Evolutionary conservation across 2,888 invertebrate species (phyloP).

Genomic region (Drosophila picticornis): DNA sequence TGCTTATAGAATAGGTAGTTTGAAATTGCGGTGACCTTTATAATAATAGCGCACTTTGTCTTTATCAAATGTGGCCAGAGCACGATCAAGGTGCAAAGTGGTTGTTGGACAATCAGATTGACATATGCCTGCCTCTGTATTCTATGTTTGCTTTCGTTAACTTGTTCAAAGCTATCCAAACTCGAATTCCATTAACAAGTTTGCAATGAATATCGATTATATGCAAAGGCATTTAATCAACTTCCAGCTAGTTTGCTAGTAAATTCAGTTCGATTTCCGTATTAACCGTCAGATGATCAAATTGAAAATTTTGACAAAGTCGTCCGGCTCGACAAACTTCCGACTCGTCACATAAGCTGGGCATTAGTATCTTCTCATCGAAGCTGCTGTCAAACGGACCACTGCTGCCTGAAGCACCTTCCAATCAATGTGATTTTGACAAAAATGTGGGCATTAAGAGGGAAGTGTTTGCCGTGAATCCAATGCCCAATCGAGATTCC

Average conservation of each 20-base stretch:
- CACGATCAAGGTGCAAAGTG: background rate
- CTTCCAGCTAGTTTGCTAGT: background rate
- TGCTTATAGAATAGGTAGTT: background rate
- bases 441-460: too few species aligned
- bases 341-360: background rate
- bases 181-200: background rate
- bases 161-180: background rate
- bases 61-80: background rate
- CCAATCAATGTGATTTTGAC: background rate
- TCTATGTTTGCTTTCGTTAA: background rate
- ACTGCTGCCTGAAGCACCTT: background rate
- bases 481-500: background rate
- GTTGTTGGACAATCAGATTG: too few species aligned
- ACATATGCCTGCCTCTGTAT: background rate
- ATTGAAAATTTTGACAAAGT: background rate
- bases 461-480: background rate
- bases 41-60: background rate
- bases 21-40: background rate
- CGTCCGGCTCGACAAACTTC: background rate
- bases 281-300: background rate
- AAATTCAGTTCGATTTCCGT: background rate
- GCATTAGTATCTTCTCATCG: background rate
- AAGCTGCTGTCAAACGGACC: background rate
- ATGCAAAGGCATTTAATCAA: background rate
- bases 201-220: background rate